These are phyloP conservation scores for Entomobrya proxima DNA, from an alignment of 2,888 invertebrate genomes.

Conservation along the genomic window DNA sequence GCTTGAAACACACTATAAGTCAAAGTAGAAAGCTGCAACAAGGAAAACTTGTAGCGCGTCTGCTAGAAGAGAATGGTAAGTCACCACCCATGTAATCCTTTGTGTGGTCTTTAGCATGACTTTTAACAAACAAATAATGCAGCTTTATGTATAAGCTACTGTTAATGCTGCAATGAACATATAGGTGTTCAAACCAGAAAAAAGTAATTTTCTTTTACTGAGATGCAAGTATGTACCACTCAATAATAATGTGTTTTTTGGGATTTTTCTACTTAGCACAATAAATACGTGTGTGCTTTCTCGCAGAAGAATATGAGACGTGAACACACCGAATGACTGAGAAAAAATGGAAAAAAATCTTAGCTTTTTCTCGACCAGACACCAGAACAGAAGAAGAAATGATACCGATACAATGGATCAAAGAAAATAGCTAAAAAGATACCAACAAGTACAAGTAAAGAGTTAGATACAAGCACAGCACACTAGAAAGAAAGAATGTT, in stretches of 20 bases:
- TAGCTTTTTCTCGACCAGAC: conserved; percentile 51
- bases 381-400: not conserved
- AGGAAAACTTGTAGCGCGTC: not conserved
- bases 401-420: conserved; percentile 52
- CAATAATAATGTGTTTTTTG: conserved; percentile 25
- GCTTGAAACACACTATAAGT: not conserved
- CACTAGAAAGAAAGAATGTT: not conserved
- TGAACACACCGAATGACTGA: conserved; percentile 59
- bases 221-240: conserved; percentile 34
- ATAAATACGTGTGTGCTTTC: conserved; percentile 6
- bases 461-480: not conserved
- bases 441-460: not conserved
- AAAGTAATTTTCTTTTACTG: conserved; percentile 57
- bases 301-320: conserved; percentile 41
- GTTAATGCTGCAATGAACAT: not conserved
- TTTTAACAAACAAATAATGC: conserved; percentile 63
- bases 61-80: conserved; percentile 33
- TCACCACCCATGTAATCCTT: conserved; percentile 57
- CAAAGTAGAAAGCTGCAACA: not conserved
- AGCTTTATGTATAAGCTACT: conserved; percentile 36
- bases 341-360: conserved; percentile 60
- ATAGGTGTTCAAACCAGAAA: conserved; percentile 1
- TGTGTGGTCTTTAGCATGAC: conserved; percentile 45
- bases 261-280: conserved; percentile 25
- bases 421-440: conserved; percentile 32